Evolutionary conservation across 2,888 invertebrate species (phyloP).

Genomic region (Linnaemya tessellans): DNA sequence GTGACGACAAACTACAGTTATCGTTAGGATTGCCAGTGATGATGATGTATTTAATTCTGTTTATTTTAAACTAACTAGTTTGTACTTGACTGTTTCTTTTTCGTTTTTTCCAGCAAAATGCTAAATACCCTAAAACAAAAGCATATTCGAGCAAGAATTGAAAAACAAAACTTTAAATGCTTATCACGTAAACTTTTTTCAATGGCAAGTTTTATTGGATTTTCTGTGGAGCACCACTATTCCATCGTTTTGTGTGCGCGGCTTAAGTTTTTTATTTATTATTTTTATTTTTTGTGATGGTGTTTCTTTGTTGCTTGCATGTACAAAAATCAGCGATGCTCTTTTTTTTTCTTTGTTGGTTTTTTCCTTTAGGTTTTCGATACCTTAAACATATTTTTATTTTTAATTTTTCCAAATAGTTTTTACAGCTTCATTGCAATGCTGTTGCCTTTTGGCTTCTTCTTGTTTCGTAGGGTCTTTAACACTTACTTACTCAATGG

Average conservation of each 20-base stretch:
- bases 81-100: slow-evolving; percentile 8
- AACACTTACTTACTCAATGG: slow-evolving; percentile 59
- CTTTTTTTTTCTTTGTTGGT: slow-evolving; percentile 22
- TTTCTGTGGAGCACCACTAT: slow-evolving; percentile 38
- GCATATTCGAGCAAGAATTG: slow-evolving; percentile 22
- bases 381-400: slow-evolving; percentile 53
- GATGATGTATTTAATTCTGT: neutral
- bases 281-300: neutral
- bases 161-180: slow-evolving; percentile 32
- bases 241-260: slow-evolving; percentile 39
- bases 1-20: slow-evolving; percentile 21
- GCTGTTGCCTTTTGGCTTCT: slow-evolving; percentile 72
- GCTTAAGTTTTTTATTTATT: slow-evolving; percentile 20
- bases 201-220: slow-evolving; percentile 46
- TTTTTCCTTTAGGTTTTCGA: slow-evolving; percentile 61
- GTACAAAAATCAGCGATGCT: slow-evolving; percentile 45
- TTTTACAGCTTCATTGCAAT: slow-evolving; percentile 67
- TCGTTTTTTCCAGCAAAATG: neutral
- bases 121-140: neutral
- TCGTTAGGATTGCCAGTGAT: slow-evolving; percentile 5
- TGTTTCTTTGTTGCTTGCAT: slow-evolving; percentile 29
- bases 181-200: slow-evolving; percentile 54
- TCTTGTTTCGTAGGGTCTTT: slow-evolving; percentile 70
- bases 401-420: slow-evolving; percentile 33
- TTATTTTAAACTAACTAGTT: slow-evolving; percentile 24